phyloP scores from a whole-genome alignment of 2,113 vertebrate species.

The pig (Sus scrofa) region DNA sequence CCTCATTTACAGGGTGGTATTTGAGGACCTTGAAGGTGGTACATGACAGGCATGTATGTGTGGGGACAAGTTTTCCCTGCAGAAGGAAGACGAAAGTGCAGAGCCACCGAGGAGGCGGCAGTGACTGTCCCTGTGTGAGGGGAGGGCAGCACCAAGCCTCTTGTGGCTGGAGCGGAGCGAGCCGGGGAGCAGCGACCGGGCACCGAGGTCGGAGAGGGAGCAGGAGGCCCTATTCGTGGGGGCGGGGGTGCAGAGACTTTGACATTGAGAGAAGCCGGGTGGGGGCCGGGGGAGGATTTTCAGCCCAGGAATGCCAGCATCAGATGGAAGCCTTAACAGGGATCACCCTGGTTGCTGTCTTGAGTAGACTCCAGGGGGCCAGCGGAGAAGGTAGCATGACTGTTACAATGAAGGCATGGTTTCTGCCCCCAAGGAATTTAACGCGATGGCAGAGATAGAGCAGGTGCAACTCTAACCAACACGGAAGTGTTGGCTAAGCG shows the following conservation, averaged over 20 bases:
- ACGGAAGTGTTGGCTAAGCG: conserved; percentile 55
- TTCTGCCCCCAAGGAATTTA: conserved; percentile 70
- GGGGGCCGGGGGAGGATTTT: neutral
- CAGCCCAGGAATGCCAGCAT: neutral
- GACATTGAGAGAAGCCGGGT: neutral
- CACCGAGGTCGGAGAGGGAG: no score
- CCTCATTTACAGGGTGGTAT: neutral
- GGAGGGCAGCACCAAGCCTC: neutral
- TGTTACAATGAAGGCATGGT: conserved; percentile 27
- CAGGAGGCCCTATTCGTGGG: neutral
- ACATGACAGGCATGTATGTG: no score
- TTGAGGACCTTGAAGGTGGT: neutral
- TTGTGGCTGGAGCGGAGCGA: neutral
- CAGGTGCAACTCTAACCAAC: neutral
- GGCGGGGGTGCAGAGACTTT: neutral
- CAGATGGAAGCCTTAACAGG: neutral
- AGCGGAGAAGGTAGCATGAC: neutral
- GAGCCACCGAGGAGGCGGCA: neutral
- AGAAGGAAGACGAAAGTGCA: neutral
- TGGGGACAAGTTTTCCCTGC: neutral
- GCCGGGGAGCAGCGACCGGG: neutral
- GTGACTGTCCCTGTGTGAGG: neutral
- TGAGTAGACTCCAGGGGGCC: neutral
- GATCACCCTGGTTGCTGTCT: neutral
- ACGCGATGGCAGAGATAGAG: conserved; percentile 67